Evolutionary conservation across 92 coral and sea anemone species (phyloP), one percentile per base, ranked within the genome.

Genomic region (Actinostola sp.): DNA sequence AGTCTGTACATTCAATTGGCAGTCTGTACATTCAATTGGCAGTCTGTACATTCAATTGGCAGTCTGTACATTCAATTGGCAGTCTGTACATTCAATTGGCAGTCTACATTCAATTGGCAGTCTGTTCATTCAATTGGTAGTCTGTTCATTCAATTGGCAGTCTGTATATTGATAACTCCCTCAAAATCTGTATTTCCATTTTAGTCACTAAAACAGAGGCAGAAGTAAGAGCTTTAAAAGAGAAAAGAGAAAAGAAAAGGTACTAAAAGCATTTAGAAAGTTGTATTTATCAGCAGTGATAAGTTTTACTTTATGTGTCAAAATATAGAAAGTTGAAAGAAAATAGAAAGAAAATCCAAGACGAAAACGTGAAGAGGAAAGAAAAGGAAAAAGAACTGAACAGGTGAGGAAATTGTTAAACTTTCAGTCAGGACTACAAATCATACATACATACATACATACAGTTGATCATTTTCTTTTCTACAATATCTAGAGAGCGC

Each of bases 341-440:
- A 72, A 53, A 58, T 63, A 73, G 98, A 31, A 85, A 80, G 63
- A 91, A 86, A 54, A 80, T 84, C 17, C 98, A 94, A 64, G 90
- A 91, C 45, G 92, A 91, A 63, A 94, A 94, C 60, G 86, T 94
- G 30, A 86, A 91, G 64, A 85, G 94, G 30, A 94, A 94, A 51
- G 78, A 82, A 61, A 85, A 86, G 32, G 97, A 85, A 64, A 94
- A 94, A 44, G 97, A 89, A 57, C 43, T 85, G 5, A 75, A 94
- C 90, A 94, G 80, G 98, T 94, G 38, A 29, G 71, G 16, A 27
- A 5, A 25, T 15, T 26, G 3, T 13, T 30, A 3, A 21, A 24
- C 24, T 6, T 3, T 9, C 9, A 21, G 26, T 71, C 1, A 71
- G 1, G 21, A 8, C 27, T 4, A n/a, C n/a, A n/a, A n/a, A n/a